Evolutionary conservation across 2,797 vertebrate genomes (phyloP).

Genomic region (Helarctos malayanus): DNA sequence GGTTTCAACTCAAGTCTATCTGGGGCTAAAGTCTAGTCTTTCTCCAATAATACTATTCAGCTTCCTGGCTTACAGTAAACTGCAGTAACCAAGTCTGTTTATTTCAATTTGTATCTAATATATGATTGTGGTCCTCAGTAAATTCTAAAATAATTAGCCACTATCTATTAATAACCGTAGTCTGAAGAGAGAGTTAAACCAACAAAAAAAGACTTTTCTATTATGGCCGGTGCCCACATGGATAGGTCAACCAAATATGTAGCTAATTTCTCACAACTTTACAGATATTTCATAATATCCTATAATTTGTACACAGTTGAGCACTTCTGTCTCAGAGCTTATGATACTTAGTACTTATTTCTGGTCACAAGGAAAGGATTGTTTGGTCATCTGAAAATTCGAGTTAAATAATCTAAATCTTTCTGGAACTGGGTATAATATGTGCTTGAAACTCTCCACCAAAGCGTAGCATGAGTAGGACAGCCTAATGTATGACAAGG

Average conservation of each 20-base stretch:
- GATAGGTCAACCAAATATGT: not conserved
- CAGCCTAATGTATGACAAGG: not conserved
- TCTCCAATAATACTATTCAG: not conserved
- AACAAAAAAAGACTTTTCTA: not conserved
- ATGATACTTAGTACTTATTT: not conserved
- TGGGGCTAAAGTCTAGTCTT: not conserved
- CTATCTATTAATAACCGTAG: not conserved
- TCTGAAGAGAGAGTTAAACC: not conserved
- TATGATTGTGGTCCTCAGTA: not conserved
- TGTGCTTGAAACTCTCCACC: not conserved
- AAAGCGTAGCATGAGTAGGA: not conserved
- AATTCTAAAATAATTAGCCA: not conserved
- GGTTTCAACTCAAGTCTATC: not conserved
- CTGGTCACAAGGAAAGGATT: not conserved
- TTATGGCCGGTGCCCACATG: not conserved
- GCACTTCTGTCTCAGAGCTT: not conserved
- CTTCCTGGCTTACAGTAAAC: not conserved
- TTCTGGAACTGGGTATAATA: not conserved
- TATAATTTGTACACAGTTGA: not conserved
- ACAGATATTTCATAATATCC: not conserved
- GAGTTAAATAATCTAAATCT: not conserved
- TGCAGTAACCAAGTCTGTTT: not conserved
- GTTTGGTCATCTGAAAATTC: not conserved
- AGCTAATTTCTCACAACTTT: conserved; percentile 12
- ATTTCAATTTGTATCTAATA: conserved; percentile 35